Base-by-base conservation (phyloP, 2,888 invertebrate genomes). In the Patella depressa region DNA sequence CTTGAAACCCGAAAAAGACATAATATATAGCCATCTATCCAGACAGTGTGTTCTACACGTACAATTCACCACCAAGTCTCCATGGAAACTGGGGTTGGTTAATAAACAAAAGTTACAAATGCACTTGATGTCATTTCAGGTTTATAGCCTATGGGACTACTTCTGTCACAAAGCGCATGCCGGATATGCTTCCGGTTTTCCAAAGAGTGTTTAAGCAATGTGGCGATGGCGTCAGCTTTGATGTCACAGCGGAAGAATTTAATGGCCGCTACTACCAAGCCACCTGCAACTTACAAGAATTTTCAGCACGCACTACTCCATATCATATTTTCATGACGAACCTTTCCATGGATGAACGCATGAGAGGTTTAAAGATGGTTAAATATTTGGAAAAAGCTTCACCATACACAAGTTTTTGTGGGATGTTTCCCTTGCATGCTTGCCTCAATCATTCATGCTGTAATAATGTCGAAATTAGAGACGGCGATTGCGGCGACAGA, bases 351-450 rank as follows among this genome's bases (percentile, higher is more conserved):
- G 45, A 53, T n/a, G 45, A 81, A 3, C 85, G 86, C 71, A 74
- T 85, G n/a, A 76, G 84, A 14, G 81, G 82, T 1, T 74, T 87
- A 53, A 72, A 78, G 12, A 73, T 88, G 71, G 73, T 88, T n/a
- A 82, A 83, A 71, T 82, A 82, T 65, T 76, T 88, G 17, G 76
- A 80, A 19, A 65, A 74, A n/a, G 83, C 83, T 71, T 80, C 85
- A 2, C 85, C 84, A 4, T 80, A 82, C 11, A 87, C 88, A 4
- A 81, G 84, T 24, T 86, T 88, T 73, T 86, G 87, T 5, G 88
- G 88, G 9, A 85, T 89, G 84, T 89, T 88, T 72, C 87, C 89
- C 2, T 79, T 89, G 12, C 89, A 89, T 76, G 88, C 88, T 29
- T 88, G 89, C 74, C 79, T 87, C 15, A 89, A 89, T 74, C 89